Evolutionary conservation across 2,797 vertebrate species (phyloP), one percentile per base, ranked within the genome.

Genomic region (Toxotes lorentzi): DNA sequence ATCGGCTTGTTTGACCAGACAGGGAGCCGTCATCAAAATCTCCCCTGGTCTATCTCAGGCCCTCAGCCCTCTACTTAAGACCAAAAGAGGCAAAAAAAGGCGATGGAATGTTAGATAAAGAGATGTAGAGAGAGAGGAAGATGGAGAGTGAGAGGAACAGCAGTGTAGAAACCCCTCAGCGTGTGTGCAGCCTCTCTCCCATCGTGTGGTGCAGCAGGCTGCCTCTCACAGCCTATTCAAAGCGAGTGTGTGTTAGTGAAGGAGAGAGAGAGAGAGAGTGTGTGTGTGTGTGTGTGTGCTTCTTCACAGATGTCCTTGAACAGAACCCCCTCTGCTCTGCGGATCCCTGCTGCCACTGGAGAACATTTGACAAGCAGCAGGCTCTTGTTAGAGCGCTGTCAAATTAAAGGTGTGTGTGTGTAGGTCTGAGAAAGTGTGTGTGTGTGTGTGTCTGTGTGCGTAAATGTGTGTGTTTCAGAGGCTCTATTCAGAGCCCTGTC

Each of bases 371-470:
- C 95, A 95, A 95, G 95, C 94, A 93, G 90, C 91, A 84, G 93
- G 94, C 92, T 94, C 92, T 94, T 95, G 94, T 95, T 95, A 95
- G 94, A 95, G 94, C 92, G 88, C 94, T 93, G 95, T 95, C 94
- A 95, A 95, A 96, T 95, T 95, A 95, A 93, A 95, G 91, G 93
- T 91, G 90, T 90, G 88, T 90, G 88, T 84, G 74, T 79, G 81
- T 79, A 61, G 65, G 75, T 83, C 62, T 74, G 69, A 63, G 84
- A 35, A 59, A 64, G 60, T 61, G 59, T 73, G 66, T 68, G 73
- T 79, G 50, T 67, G 78, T 57, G 68, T 65, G 56, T 76, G 67
- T 62, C 61, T 79, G 76, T 50, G 76, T 70, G 82, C 40, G 73
- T 43, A 78, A 34, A 38, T 85, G 83, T 88, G 83, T 83, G 79